Evolutionary conservation across 2,888 invertebrate species (phyloP), one percentile per base, ranked within the genome.

Genomic region (Keiferia lycopersicella): DNA sequence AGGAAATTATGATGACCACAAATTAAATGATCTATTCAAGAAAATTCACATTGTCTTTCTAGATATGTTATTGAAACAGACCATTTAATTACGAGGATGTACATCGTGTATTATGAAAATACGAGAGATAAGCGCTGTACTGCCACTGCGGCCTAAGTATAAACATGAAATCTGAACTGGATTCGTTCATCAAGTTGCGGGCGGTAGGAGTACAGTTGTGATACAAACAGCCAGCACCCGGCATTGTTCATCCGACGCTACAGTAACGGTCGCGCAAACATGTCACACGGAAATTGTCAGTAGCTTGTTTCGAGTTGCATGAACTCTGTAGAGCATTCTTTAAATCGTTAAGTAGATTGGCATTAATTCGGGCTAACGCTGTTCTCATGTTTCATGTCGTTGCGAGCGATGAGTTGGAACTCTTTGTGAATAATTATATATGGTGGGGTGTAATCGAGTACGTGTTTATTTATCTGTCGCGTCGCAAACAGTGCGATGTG

Each of bases 71-170:
- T 34, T 1, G 34, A 34, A 34, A 34, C 34, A 34, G 34, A 4
- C 10, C 4, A 7, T 34, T 10, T 34, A 1, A 34, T 34, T 34
- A 10, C 34, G 34, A 34, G 7, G 41, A 41, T 3, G 14, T 34
- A 1, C 41, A 41, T 71, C 70, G 68, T 71, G 74, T 87, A 82
- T 87, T 87, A 86, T 87, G 86, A 84, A 86, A 87, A 87, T 83
- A 86, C 75, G 80, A 78, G 76, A 79, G 73, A 78, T 77, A 77
- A 79, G 71, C n/a, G 30, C 51, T 63, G 67, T 64, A 34, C 68
- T 67, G 60, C 18, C 34, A 22, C 58, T 30, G 22, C 48, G 71
- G 74, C 82, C 82, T 78, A 26, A 75, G 81, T 86, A 26, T 26
- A 84, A 86, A 87, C 85, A 86, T 77, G 84, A 77, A 79, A 84